Evolutionary conservation across 1,140 invertebrate species (phyloP).

Genomic region (Galendromus occidentalis): DNA sequence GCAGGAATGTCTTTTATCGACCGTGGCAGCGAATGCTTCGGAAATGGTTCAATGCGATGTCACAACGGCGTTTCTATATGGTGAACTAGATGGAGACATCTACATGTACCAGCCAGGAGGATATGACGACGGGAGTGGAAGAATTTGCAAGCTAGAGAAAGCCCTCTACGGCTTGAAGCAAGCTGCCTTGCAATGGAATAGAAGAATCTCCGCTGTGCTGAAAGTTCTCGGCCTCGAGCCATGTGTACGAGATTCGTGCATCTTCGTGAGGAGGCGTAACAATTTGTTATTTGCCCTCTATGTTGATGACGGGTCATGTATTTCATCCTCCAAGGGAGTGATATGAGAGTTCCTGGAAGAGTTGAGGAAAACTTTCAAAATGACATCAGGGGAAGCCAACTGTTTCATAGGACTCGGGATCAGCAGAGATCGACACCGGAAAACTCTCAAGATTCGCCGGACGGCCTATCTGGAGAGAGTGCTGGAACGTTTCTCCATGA

Average conservation of each 20-base stretch:
- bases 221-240: neutral
- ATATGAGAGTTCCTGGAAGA: no score
- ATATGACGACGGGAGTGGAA: neutral
- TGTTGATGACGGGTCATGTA: no score
- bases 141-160: conserved; percentile 19
- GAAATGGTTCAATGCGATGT: conserved; percentile 24
- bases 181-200: conserved; percentile 21
- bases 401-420: no score
- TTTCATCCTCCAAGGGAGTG: no score
- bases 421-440: no score
- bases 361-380: no score
- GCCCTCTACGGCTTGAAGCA: conserved; percentile 21
- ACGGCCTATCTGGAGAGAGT: no score
- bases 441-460: no score
- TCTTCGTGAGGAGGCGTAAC: neutral
- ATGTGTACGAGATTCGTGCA: neutral
- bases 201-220: neutral
- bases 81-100: conserved; percentile 26
- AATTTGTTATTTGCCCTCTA: no score
- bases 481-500: no score
- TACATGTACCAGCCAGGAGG: conserved; percentile 26
- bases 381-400: no score
- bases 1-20: conserved; percentile 20
- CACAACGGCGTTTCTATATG: conserved; percentile 26
- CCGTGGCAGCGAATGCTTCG: conserved; percentile 21